Conservation (phyloP, 2,888 invertebrate genomes). For the Euproctis similis region DNA sequence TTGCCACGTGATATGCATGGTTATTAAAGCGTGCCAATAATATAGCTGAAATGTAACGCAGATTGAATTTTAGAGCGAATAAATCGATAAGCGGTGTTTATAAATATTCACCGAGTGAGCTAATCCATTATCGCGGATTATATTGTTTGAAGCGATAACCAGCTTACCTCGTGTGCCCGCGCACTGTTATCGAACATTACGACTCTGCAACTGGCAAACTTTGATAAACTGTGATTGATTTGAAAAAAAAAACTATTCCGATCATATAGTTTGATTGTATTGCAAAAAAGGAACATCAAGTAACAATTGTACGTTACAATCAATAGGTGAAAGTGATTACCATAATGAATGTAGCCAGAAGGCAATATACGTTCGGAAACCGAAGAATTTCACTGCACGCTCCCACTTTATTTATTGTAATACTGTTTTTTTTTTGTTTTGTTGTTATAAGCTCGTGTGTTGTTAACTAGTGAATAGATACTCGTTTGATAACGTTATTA, state of each 20-base stretch:
- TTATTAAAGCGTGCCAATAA: constrained; percentile 33
- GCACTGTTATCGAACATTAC: constrained; percentile 29
- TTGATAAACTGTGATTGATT: constrained; percentile 40
- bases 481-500: too few relatives aligned
- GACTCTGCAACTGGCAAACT: constrained; percentile 19
- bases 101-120: constrained; percentile 57
- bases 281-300: too few relatives aligned
- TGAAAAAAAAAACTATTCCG: constrained; percentile 27
- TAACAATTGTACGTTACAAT: constrained; percentile 11
- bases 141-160: constrained; percentile 63
- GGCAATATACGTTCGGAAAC: constrained; percentile 20
- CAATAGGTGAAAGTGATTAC: constrained; percentile 27
- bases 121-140: constrained; percentile 74
- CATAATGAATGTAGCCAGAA: constrained; percentile 17
- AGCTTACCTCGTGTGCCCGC: constrained; percentile 41
- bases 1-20: constrained; percentile 15
- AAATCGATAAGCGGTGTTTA: constrained; percentile 59
- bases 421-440: too few relatives aligned
- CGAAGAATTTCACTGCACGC: constrained; percentile 18
- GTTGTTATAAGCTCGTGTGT: too few relatives aligned
- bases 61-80: constrained; percentile 45
- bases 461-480: too few relatives aligned
- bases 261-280: constrained; percentile 23
- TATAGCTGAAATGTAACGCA: constrained; percentile 39
- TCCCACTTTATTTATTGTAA: too few relatives aligned